Evolutionary conservation across 2,888 invertebrate species (phyloP).

Genomic region (Griposia aprilina): DNA sequence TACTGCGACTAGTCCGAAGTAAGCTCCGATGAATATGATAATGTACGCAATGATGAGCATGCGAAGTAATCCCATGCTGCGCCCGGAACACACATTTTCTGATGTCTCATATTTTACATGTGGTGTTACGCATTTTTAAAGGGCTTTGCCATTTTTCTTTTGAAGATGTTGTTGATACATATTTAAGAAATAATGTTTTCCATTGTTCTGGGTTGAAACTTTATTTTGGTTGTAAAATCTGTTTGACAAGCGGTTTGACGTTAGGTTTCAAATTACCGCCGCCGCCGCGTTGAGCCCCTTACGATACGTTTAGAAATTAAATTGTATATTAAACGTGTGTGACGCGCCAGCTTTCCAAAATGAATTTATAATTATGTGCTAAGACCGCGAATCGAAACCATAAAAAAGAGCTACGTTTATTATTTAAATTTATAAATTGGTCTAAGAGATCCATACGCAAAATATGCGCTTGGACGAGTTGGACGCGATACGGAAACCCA

Average conservation of each 20-base stretch:
- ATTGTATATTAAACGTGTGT: background rate
- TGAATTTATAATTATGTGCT: background rate
- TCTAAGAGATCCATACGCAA: background rate
- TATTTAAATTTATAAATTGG: background rate
- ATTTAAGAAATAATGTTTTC: constrained; percentile 27
- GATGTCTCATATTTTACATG: constrained; percentile 52
- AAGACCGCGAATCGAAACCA: background rate
- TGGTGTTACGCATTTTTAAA: constrained; percentile 34
- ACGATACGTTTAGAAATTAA: constrained; percentile 31
- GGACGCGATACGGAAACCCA: background rate
- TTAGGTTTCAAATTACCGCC: constrained; percentile 40
- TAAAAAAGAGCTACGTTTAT: background rate
- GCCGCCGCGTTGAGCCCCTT: background rate
- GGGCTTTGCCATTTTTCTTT: constrained; percentile 44
- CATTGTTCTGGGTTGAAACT: constrained; percentile 15
- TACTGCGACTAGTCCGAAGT: constrained; percentile 81
- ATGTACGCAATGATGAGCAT: constrained; percentile 80
- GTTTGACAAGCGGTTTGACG: constrained; percentile 36
- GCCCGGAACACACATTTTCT: constrained; percentile 52
- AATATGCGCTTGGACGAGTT: background rate
- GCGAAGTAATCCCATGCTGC: constrained; percentile 81
- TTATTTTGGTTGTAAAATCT: constrained; percentile 13
- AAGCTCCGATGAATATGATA: constrained; percentile 77
- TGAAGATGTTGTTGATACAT: background rate
- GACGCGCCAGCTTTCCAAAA: background rate